Evolutionary conservation across 2,113 vertebrate genomes (phyloP).

Genomic region (rat (Rattus norvegicus)): GRCr8 NC_086039.1:127137001-127137500

Average conservation of each 20-base stretch:
- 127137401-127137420: not conserved
- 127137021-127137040: not conserved
- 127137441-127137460: not conserved
- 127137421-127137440: slow-evolving; percentile 19
- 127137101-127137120: not conserved
- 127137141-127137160: slow-evolving; percentile 36
- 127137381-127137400: slow-evolving; percentile 38
- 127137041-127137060: not conserved
- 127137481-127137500: not conserved
- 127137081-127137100: not conserved
- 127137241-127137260: not conserved
- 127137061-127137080: not conserved
- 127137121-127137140: slow-evolving; percentile 52
- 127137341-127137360: slow-evolving; percentile 5
- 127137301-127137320: not conserved
- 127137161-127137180: slow-evolving; percentile 22
- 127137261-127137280: slow-evolving; percentile 50
- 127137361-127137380: slow-evolving; percentile 46
- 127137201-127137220: slow-evolving; percentile 54
- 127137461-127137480: not conserved
- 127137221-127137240: slow-evolving; percentile 11
- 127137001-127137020: not conserved
- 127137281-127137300: not conserved
- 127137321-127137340: slow-evolving; percentile 16
- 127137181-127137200: slow-evolving; percentile 7